These are phyloP conservation scores for Psylliodes chrysocephalus DNA, from an alignment of 2,888 invertebrate genomes.

Conservation along the genomic window DNA sequence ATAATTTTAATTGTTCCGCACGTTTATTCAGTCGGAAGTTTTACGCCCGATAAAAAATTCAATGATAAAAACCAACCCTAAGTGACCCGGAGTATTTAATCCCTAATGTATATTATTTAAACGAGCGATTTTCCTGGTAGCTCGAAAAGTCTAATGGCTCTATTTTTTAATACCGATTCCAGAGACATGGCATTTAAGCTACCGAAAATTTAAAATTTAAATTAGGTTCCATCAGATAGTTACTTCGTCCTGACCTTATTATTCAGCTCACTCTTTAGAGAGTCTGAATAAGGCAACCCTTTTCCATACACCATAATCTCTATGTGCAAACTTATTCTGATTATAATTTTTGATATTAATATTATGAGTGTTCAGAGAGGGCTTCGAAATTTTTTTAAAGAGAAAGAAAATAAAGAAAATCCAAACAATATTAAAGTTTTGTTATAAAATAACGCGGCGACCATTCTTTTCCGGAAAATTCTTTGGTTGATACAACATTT, in stretches of 20 bases:
- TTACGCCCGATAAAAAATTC: too few species aligned
- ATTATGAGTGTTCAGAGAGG: too few species aligned
- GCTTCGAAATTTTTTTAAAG: too few species aligned
- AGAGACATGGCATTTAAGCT: constrained; percentile 14
- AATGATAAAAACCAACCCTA: too few species aligned
- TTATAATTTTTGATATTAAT: neutral
- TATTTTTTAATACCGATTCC: constrained; percentile 16
- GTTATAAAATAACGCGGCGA: too few species aligned
- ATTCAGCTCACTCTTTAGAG: constrained; percentile 16
- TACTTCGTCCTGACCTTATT: constrained; percentile 4
- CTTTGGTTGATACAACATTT: too few species aligned
- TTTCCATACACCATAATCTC: neutral
- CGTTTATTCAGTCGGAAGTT: too few species aligned
- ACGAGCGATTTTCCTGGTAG: neutral
- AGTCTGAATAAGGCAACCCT: neutral
- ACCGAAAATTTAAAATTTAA: constrained; percentile 31
- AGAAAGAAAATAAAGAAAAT: too few species aligned
- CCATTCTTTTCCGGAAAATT: too few species aligned
- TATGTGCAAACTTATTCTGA: neutral
- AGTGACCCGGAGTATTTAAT: neutral
- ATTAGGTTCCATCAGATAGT: constrained; percentile 7
- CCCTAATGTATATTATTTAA: neutral
- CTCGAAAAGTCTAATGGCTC: constrained; percentile 5
- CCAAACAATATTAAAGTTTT: too few species aligned
- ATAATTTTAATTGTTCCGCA: too few species aligned